phyloP scores from a whole-genome alignment of 2,888 invertebrate species.

The Erebia aethiops region DNA sequence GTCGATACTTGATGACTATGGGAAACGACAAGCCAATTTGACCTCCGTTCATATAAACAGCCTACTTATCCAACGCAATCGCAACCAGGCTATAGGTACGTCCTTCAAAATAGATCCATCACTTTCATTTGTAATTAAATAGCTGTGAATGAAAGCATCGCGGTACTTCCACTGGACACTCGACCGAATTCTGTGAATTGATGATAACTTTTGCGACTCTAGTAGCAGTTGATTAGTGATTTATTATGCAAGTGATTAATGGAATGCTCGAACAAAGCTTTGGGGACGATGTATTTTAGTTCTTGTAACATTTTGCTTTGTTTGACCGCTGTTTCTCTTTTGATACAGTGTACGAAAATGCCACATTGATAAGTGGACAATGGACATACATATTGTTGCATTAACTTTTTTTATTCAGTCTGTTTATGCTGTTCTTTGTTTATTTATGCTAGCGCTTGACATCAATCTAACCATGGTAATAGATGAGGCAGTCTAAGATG shows the following conservation, averaged over 20 bases:
- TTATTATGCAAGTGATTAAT: conserved; percentile 53
- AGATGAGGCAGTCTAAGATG: too few relatives aligned
- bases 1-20: too few relatives aligned
- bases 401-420: too few relatives aligned
- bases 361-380: not conserved
- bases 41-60: too few relatives aligned
- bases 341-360: not conserved
- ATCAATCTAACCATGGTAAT: too few relatives aligned
- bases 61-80: too few relatives aligned
- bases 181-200: conserved; percentile 41
- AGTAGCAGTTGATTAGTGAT: conserved; percentile 46
- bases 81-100: not conserved
- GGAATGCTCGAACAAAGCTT: conserved; percentile 7
- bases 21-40: too few relatives aligned
- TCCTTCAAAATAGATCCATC: not conserved
- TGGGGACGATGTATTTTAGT: conserved; percentile 5
- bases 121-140: not conserved
- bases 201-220: conserved; percentile 32
- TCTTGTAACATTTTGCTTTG: conserved; percentile 9
- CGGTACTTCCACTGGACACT: not conserved
- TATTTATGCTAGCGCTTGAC: too few relatives aligned
- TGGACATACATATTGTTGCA: too few relatives aligned
- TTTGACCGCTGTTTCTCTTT: conserved; percentile 22
- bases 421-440: too few relatives aligned
- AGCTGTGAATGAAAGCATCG: not conserved